Base-by-base conservation (phyloP, 1,140 invertebrate species). In the Rhyacophila brunnea region DNA sequence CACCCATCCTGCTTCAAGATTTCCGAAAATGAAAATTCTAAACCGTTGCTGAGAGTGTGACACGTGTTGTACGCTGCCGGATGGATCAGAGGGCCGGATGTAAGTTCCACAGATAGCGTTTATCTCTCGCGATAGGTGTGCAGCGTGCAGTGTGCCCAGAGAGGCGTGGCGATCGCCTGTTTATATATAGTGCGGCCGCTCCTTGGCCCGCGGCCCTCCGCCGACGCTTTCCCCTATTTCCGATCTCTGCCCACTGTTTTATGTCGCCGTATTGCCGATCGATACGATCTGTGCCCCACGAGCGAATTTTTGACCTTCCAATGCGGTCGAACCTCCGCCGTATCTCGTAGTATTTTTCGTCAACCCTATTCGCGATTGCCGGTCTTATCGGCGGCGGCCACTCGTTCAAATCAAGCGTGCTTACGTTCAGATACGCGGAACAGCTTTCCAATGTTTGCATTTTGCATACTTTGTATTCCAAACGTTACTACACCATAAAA, bases 101-200 rank as follows among this genome's bases (percentile, higher is more conserved):
- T 40, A 40, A 40, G 38, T 40, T 40, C 11, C 38, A n/a, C 38
- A 40, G 34, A 35, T 35, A 35, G 38, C 38, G 38, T 40, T 40
- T 40, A 40, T 40, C 38, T 40, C 38, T 15, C 38, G 38, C n/a
- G 11, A 6, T n/a, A n/a, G n/a, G 38, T n/a, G 15, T 15, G 38
- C 38, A 15, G 38, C n/a, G 15, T 28, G 23, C 23, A 28, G 23
- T 28, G 23, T 28, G 23, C 23, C 23, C 4, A 5, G 38, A 40
- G 38, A 40, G 38, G 38, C 38, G 38, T 40, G 38, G 38, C 38
- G 38, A 40, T 40, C 11, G 38, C 38, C 38, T 40, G 38, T 40
- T 40, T 40, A 40, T 40, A 40, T 40, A 13, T 40, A 40, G 38
- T 40, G 38, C 38, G 38, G n/a, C 23, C 23, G 38, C 11, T n/a